These are phyloP conservation scores for Holacanthella duospinosa DNA, from an alignment of 2,888 invertebrate genomes.

Conservation along the genomic window DNA sequence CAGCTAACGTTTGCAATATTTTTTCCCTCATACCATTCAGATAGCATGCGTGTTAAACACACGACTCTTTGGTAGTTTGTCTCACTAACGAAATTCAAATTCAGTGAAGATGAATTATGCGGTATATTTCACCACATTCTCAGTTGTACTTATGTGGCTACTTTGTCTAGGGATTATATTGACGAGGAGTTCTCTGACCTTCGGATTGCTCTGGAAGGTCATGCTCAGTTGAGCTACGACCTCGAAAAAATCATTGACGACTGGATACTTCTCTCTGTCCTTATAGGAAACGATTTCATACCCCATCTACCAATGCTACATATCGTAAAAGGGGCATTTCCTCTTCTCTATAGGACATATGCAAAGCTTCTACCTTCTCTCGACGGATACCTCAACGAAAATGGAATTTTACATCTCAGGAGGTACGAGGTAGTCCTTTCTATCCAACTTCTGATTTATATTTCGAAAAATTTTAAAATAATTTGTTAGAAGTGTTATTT, in stretches of 20 bases:
- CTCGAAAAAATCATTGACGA: constrained; percentile 90
- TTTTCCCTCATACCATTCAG: too few species aligned
- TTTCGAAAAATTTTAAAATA: not conserved
- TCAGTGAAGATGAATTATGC: too few species aligned
- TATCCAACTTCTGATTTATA: too few species aligned
- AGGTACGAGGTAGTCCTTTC: constrained; percentile 73
- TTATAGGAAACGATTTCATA: constrained; percentile 97
- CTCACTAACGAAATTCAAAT: too few species aligned
- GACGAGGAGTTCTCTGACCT: constrained; percentile 68
- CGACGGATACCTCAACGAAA: constrained; percentile 87
- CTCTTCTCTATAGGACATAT: constrained; percentile 75
- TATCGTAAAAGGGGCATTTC: constrained; percentile 79
- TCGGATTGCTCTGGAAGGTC: constrained; percentile 17
- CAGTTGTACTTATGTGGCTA: too few species aligned
- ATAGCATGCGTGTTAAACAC: too few species aligned
- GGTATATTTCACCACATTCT: too few species aligned
- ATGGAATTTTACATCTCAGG: constrained; percentile 66
- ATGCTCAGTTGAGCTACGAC: constrained; percentile 49
- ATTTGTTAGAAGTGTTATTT: not conserved
- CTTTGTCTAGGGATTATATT: constrained; percentile 80
- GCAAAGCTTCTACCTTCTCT: constrained; percentile 73
- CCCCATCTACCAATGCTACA: constrained; percentile 91
- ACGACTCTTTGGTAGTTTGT: too few species aligned
- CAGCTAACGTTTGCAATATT: too few species aligned
- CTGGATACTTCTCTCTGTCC: constrained; percentile 92